These are phyloP conservation scores for Drosophila imparisetae DNA, from an alignment of 2,888 invertebrate species.

Conservation along the genomic window DNA sequence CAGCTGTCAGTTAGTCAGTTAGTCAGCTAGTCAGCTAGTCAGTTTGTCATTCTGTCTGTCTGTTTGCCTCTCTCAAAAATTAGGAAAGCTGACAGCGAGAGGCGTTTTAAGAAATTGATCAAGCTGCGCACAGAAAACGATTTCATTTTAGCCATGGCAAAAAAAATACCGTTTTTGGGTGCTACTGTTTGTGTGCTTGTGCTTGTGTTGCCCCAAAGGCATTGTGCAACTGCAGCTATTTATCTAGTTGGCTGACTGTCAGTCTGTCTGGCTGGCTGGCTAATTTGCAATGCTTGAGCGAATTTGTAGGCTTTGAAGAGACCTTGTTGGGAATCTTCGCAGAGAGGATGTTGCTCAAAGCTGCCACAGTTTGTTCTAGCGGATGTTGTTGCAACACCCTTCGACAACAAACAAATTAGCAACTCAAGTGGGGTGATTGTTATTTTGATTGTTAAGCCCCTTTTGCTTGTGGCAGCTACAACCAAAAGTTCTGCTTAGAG, in stretches of 20 bases:
- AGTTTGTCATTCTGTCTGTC: constrained; percentile 17
- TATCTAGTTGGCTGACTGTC: constrained; percentile 17
- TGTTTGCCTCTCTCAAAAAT: constrained; percentile 29
- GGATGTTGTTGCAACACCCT: constrained; percentile 46
- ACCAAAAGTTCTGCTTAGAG: not conserved
- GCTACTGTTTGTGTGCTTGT: constrained; percentile 60
- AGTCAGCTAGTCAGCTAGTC: constrained; percentile 32
- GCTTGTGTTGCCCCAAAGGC: constrained; percentile 22
- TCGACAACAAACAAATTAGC: constrained; percentile 20
- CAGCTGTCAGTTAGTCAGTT: constrained; percentile 63
- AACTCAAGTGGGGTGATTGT: constrained; percentile 9
- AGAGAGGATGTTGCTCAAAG: constrained; percentile 61
- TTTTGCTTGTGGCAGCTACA: not conserved
- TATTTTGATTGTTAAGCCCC: not conserved
- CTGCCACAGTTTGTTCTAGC: constrained; percentile 37
- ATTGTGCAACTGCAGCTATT: constrained; percentile 44
- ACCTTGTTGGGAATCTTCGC: constrained; percentile 17
- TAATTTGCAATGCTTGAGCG: constrained; percentile 75
- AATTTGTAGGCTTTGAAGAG: constrained; percentile 62
- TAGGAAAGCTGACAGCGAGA: constrained; percentile 68
- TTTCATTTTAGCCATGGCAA: constrained; percentile 41
- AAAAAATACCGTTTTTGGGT: constrained; percentile 31
- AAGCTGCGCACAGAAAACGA: constrained; percentile 27
- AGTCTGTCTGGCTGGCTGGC: constrained; percentile 15
- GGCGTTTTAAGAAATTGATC: constrained; percentile 61